Conservation (phyloP, 2,888 invertebrate species). For the Willowsia nigromaculata region DNA sequence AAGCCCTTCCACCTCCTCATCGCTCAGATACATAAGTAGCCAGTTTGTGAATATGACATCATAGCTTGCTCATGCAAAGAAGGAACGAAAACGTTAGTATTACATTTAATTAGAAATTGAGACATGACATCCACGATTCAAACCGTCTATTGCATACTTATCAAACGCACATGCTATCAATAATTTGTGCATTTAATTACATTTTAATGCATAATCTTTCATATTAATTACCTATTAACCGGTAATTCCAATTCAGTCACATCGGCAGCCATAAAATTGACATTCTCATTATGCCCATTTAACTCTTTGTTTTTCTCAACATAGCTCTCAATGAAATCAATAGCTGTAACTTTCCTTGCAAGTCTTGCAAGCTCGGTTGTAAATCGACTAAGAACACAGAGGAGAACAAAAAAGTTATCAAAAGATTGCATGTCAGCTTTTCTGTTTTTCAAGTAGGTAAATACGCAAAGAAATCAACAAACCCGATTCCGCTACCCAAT, state of each 20-base stretch:
- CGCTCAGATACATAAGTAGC: slow-evolving; percentile 83
- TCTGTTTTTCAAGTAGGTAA: neutral
- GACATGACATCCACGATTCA: too few species aligned
- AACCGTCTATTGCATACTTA: too few species aligned
- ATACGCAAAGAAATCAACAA: slow-evolving; percentile 48
- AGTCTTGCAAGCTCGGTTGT: slow-evolving; percentile 81
- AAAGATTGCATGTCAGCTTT: neutral
- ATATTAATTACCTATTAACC: slow-evolving; percentile 74
- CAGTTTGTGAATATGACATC: slow-evolving; percentile 84
- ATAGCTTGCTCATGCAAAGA: slow-evolving; percentile 79
- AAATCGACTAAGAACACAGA: slow-evolving; percentile 81
- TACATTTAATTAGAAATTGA: too few species aligned
- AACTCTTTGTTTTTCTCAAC: slow-evolving; percentile 81
- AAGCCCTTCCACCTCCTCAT: slow-evolving; percentile 81
- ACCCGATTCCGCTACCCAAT: slow-evolving; percentile 83
- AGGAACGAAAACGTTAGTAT: neutral
- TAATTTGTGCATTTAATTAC: too few species aligned
- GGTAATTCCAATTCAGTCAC: slow-evolving; percentile 81
- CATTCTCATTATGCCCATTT: slow-evolving; percentile 81
- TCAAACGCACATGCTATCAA: too few species aligned
- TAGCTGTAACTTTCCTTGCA: slow-evolving; percentile 81
- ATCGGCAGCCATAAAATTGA: slow-evolving; percentile 81
- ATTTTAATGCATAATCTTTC: neutral
- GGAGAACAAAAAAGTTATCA: neutral
- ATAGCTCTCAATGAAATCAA: slow-evolving; percentile 83